Conservation (phyloP, 2,888 invertebrate species). For the Cephus pulcher region DNA sequence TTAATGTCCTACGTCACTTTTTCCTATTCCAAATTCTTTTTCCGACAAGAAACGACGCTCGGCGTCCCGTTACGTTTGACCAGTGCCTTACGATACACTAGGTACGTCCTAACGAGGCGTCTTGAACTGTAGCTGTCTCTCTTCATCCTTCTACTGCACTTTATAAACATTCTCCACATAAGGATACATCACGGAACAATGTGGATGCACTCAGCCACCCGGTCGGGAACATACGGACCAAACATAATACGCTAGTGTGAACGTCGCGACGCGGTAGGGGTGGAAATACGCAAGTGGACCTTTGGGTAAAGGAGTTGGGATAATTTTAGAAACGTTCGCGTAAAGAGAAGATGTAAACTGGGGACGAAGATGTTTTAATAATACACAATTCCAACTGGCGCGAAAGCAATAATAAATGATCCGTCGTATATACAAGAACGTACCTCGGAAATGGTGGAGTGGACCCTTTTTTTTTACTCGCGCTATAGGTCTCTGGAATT, state of each 20-base stretch:
- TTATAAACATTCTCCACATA: background rate
- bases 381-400: constrained; percentile 52
- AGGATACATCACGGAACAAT: background rate
- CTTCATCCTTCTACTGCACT: background rate
- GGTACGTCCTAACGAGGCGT: background rate
- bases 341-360: constrained; percentile 34
- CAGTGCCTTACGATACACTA: background rate
- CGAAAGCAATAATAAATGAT: constrained; percentile 53
- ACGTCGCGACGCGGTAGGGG: background rate
- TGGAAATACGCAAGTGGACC: constrained; percentile 4
- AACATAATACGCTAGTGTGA: background rate
- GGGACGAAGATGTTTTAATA: constrained; percentile 53
- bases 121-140: background rate
- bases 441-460: background rate
- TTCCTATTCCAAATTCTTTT: background rate
- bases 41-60: background rate
- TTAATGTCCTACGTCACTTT: background rate
- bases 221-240: background rate
- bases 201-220: background rate
- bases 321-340: constrained; percentile 46
- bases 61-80: background rate
- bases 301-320: constrained; percentile 18
- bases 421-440: background rate
- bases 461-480: background rate
- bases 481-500: background rate